Percentiles rank a stretch among this genome's conserved stretches.
These are phyloP conservation scores for Mormyrus lacerda DNA, from an alignment of 2,113 vertebrate genomes.

Conservation along the genomic window DNA sequence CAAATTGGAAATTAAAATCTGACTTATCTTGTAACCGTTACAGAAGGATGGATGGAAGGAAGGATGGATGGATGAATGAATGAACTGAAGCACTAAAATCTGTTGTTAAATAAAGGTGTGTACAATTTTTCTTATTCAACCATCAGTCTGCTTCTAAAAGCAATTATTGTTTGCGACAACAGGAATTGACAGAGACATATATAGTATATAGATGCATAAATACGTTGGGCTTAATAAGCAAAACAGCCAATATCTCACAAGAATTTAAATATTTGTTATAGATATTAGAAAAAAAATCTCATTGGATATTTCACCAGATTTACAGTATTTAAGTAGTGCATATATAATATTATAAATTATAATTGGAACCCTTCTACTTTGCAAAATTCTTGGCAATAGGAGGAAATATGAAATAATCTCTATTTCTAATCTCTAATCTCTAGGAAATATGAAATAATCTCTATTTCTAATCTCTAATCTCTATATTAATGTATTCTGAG, in stretches of 20 bases:
- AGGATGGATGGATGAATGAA: neutral
- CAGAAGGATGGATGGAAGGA: neutral
- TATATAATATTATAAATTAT: neutral
- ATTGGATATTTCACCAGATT: neutral
- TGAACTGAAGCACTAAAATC: neutral
- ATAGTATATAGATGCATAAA: neutral
- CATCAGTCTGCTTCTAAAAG: neutral
- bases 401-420: neutral
- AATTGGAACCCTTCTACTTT: neutral
- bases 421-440: too few relatives aligned
- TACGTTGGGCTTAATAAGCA: neutral
- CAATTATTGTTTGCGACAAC: neutral
- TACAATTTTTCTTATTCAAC: neutral
- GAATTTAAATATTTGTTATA: neutral
- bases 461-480: too few relatives aligned
- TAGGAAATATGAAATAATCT: neutral
- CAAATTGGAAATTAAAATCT: neutral
- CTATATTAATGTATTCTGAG: neutral
- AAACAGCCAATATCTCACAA: neutral
- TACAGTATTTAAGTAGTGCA: neutral
- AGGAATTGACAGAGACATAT: neutral
- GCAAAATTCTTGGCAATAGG: neutral
- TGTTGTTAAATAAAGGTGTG: neutral
- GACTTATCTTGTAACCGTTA: neutral
- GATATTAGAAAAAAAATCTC: neutral